Evolutionary conservation across 1,140 invertebrate genomes (phyloP).

Genomic region (Stenopsyche tienmushanensis): DNA sequence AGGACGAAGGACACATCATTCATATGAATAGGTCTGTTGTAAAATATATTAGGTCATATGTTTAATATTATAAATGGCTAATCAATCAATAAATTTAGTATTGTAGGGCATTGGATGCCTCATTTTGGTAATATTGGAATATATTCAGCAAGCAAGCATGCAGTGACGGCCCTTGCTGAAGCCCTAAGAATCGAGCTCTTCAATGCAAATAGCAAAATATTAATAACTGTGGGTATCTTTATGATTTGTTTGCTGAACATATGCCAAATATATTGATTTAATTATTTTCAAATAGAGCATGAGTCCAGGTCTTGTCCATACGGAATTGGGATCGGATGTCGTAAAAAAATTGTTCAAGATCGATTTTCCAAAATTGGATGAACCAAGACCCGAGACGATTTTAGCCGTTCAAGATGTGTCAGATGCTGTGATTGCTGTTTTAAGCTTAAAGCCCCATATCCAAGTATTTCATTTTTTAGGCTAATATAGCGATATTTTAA

Average conservation of each 20-base stretch:
- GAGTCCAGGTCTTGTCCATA: slow-evolving; percentile 60
- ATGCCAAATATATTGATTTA: too few relatives aligned
- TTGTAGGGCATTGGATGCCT: not conserved
- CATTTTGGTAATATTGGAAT: not conserved
- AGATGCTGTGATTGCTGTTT: slow-evolving; percentile 54
- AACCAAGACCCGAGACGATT: slow-evolving; percentile 6
- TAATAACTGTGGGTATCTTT: slow-evolving; percentile 53
- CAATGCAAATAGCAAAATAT: slow-evolving; percentile 43
- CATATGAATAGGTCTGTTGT: not conserved
- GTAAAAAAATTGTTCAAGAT: too few relatives aligned
- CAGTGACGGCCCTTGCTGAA: not conserved
- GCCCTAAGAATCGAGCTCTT: not conserved
- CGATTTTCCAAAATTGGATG: too few relatives aligned
- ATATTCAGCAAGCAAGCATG: not conserved
- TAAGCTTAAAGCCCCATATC: slow-evolving; percentile 54
- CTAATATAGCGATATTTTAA: too few relatives aligned
- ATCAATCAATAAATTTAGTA: not conserved
- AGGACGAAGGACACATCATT: not conserved
- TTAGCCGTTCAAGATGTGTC: slow-evolving; percentile 56
- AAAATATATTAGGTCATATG: not conserved
- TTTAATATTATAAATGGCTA: too few relatives aligned
- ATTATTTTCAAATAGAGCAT: too few relatives aligned
- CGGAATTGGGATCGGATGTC: slow-evolving; percentile 55
- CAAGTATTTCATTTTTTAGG: too few relatives aligned
- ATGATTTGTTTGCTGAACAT: too few relatives aligned